Percentiles rank a stretch among this genome's conserved stretches.
Conservation (phyloP, 2,113 vertebrate species). For the Lagopus leucura region DNA sequence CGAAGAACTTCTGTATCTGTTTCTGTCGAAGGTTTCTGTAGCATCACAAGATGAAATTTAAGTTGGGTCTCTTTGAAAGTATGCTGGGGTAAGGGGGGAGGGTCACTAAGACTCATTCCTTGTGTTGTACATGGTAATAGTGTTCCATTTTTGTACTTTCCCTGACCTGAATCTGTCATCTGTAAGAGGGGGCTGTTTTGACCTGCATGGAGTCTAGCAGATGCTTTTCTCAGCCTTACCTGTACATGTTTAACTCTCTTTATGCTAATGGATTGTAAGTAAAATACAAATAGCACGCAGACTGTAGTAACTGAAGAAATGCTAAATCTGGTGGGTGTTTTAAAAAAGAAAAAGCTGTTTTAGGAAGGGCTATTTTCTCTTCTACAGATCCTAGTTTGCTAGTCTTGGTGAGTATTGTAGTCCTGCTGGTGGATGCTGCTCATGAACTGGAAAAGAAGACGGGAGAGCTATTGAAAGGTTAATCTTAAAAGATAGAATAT, state of each 20-base stretch:
- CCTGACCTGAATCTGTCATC: conserved; percentile 58
- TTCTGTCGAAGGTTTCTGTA: neutral
- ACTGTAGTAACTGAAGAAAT: neutral
- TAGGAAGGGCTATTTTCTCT: neutral
- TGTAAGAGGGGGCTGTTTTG: neutral
- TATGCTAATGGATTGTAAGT: neutral
- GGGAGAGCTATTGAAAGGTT: neutral
- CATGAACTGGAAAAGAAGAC: neutral
- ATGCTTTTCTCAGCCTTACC: neutral
- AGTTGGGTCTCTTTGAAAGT: neutral
- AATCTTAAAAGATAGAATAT: neutral
- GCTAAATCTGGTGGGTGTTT: neutral
- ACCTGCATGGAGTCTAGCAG: neutral
- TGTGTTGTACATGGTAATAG: neutral
- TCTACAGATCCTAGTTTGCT: neutral
- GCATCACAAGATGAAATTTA: neutral
- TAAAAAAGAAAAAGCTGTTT: neutral
- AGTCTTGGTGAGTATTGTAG: neutral
- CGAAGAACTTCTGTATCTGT: neutral
- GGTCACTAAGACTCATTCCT: neutral
- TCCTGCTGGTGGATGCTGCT: neutral
- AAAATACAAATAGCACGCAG: neutral
- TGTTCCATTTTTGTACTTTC: conserved; percentile 35
- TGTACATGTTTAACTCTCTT: neutral
- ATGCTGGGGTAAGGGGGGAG: neutral